phyloP scores from a whole-genome alignment of 2,888 invertebrate species.

The Oxytorus armatus region DNA sequence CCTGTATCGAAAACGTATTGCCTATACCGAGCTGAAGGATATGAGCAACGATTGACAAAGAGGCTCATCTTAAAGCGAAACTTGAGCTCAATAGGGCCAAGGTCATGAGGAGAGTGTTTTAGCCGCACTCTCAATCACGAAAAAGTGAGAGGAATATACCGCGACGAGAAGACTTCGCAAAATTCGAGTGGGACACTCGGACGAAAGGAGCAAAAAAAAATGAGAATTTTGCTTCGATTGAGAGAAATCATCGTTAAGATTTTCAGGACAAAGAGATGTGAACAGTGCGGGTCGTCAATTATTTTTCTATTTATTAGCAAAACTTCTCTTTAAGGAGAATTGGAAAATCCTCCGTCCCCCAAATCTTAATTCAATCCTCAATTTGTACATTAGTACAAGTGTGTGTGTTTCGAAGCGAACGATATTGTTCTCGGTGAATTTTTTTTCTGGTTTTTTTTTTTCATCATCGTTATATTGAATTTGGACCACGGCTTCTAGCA shows the following conservation, averaged over 20 bases:
- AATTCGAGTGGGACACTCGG: conserved; percentile 11
- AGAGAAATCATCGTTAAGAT: too few relatives aligned
- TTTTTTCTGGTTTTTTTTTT: background rate
- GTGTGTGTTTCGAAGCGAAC: too few relatives aligned
- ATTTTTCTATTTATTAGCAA: background rate
- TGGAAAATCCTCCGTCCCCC: background rate
- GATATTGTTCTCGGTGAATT: background rate
- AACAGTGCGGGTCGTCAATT: too few relatives aligned
- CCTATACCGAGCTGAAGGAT: conserved; percentile 82
- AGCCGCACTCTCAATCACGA: background rate
- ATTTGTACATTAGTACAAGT: too few relatives aligned
- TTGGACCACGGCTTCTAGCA: conserved; percentile 12
- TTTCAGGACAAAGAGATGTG: too few relatives aligned
- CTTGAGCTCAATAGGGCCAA: conserved; percentile 39
- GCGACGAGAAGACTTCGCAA: conserved; percentile 5
- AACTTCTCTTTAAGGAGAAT: too few relatives aligned
- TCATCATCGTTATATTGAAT: conserved; percentile 1
- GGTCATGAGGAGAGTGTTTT: conserved; percentile 15
- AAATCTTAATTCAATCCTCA: background rate
- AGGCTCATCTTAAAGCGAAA: conserved; percentile 24
- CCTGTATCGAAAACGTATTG: conserved; percentile 80
- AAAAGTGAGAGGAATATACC: conserved; percentile 29
- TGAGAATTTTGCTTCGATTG: too few relatives aligned
- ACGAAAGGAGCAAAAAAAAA: background rate
- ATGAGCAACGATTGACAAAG: conserved; percentile 82